A percentile compares a stretch with the other conserved stretches of the same genome.
Conservation (phyloP, 2,888 invertebrate genomes). For the Pseudococcus jackbeardsleyi region DNA sequence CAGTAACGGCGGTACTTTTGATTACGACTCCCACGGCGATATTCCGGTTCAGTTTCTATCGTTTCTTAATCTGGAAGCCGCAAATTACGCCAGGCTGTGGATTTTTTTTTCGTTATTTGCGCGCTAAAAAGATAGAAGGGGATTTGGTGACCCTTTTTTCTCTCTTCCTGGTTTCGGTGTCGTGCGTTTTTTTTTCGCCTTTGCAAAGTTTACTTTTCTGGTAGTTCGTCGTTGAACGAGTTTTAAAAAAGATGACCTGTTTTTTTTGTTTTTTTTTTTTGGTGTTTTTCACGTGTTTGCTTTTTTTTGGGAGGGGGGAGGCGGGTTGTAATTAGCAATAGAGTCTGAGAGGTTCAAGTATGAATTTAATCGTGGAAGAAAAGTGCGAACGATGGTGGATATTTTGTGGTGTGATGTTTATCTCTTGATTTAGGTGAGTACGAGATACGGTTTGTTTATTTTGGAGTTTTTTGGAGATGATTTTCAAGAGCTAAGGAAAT, state of each 20-base stretch:
- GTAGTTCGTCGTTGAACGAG: neutral
- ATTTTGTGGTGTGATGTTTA: neutral
- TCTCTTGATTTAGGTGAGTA: neutral
- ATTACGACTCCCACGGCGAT: conserved; percentile 58
- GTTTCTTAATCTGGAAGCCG: conserved; percentile 61
- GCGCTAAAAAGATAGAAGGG: neutral
- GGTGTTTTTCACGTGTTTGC: neutral
- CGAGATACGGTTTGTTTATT: neutral
- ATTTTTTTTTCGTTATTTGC: neutral
- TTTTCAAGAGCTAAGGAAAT: neutral
- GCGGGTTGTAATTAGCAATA: neutral
- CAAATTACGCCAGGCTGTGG: conserved; percentile 50
- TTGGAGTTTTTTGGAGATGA: neutral
- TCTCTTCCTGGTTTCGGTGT: neutral
- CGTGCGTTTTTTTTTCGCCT: neutral
- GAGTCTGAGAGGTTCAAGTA: neutral
- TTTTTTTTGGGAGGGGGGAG: neutral
- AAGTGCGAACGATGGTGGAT: neutral
- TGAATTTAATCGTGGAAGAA: neutral
- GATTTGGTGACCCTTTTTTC: conserved; percentile 9
- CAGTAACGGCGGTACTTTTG: neutral
- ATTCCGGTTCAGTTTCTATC: conserved; percentile 60
- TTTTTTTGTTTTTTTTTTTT: neutral
- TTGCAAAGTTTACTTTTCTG: neutral
- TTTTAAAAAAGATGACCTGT: neutral